Evolutionary conservation across 2,113 vertebrate species (phyloP), one percentile per base, ranked within the genome.

Genomic region (Hystrix brachyura): DNA sequence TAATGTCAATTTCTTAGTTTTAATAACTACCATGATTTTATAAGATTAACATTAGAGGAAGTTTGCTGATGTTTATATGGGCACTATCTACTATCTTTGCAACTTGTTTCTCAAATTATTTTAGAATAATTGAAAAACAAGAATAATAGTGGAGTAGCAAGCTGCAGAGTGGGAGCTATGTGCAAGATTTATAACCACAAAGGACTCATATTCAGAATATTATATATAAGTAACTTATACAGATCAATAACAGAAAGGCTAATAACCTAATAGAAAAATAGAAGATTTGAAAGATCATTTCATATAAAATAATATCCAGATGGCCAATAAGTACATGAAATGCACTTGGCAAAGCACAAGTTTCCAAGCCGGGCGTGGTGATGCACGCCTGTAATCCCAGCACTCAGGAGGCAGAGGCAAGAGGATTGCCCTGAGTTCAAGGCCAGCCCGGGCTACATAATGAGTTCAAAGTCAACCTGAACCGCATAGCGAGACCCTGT

Each of bases 91-190:
- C 57, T 87, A 38, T 91, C 69, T 90, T 94, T 82, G 34, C 19
- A 88, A 83, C 34, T 82, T 91, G 17, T 62, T 83, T 84, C 53
- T 48, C 94, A 74, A 76, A 53, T 83, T 38, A 92, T 94, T 94
- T 91, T n/a, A 92, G 88, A 62, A 83, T 55, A 38, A 69, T 69
- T 55, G n/a, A 53, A 67, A 69, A 46, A 60, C 5, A 60, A 76
- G 10, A 32, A n/a, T 43, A 83, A 65, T 38, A 71, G 29, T 87
- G 5, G 59, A 71, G 78, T 86, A 60, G 27, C 46, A 94, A 94
- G 51, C 65, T 53, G 59, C 9, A 74, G 59, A 87, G 38, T 72
- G 14, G 25, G 43, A 91, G 43, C 64, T 71, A 17, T 82, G 91
- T 91, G 21, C 34, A 85, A 85, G 34, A 86, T 85, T 38, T 91